Base-by-base conservation (phyloP, 2,888 invertebrate species). In the Diabrotica balteata region DNA sequence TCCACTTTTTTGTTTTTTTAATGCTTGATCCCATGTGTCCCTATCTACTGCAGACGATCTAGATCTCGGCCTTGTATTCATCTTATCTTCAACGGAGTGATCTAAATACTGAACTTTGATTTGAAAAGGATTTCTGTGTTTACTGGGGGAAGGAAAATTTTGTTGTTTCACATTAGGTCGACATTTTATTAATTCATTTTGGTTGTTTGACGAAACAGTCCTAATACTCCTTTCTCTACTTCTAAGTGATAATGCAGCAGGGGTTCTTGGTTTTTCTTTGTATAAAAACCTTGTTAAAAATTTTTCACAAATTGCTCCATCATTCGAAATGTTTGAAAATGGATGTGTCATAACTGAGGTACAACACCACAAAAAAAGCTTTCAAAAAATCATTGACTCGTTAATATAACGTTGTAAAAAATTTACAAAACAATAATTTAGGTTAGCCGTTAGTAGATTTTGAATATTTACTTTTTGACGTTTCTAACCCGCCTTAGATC, bases 21-120 rank as follows among this genome's bases (percentile, higher is more conserved):
- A 73, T 78, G 75, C 65, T 76, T 79, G 69, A 69, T 78, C 81
- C 84, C 78, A 78, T 7, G 76, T 76, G 55, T 78, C 77, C 8
- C 75, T 66, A 45, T 74, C 75, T 43, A 71, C 70, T 8, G 74
- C 73, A 50, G 75, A 72, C 54, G 76, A 75, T 72, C 69, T 76
- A 32, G 76, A 72, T 51, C 77, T 73, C 11, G 76, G 72, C 68
- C 76, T 76, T 10, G 73, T 77, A 64, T 74, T 76, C 43, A 76
- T 70, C 46, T 79, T 70, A 71, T 80, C 78, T 4, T 78, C 77
- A 58, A 75, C 61, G 53, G 73, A 73, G 6, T 75, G 68, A 63
- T 80, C 78, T 49, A 77, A 77, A 10, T 70, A 65, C 57, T 72
- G 73, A 50, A 60, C 55, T 17, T 46, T 7, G 59, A 22, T 52